Percentiles rank a stretch among this genome's conserved stretches.
Evolutionary conservation across 2,113 vertebrate species (phyloP).

Genomic region (Callipepla squamata): DNA sequence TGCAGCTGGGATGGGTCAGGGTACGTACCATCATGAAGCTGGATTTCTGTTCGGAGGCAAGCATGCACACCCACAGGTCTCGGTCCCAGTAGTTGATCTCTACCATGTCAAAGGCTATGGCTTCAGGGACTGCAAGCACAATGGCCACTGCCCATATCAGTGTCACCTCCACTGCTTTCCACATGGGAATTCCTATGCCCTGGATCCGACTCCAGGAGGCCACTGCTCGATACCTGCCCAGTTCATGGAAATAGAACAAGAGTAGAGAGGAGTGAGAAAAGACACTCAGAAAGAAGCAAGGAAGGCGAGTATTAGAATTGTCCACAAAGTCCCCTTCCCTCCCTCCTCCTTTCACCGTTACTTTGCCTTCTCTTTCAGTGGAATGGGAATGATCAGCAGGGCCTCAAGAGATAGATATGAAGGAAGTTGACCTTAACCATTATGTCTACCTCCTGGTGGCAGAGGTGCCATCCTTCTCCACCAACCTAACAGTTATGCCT

Average conservation of each 20-base stretch:
- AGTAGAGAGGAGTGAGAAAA: neutral
- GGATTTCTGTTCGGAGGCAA: conserved; percentile 82
- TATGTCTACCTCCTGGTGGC: rapidly evolving
- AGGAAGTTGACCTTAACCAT: neutral
- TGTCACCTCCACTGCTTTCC: conserved; percentile 87
- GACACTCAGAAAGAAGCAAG: neutral
- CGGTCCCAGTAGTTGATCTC: conserved; percentile 82
- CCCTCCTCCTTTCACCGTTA: neutral
- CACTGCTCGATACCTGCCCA: conserved; percentile 87
- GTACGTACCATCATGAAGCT: conserved; percentile 81
- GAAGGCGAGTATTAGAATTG: neutral
- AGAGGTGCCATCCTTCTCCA: neutral
- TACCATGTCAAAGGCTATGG: conserved; percentile 87
- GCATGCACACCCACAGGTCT: conserved; percentile 85
- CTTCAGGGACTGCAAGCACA: conserved; percentile 86
- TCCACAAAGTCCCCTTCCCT: neutral
- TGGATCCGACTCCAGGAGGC: conserved; percentile 92
- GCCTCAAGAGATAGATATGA: neutral
- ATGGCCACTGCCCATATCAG: conserved; percentile 88
- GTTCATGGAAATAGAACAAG: rapidly evolving
- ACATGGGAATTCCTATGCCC: conserved; percentile 90
- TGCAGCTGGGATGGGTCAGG: neutral
- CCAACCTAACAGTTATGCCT: neutral
- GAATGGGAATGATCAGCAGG: neutral
- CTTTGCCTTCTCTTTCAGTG: neutral